Percentiles rank a stretch among this genome's conserved stretches.
Conservation (phyloP, 2,113 vertebrate species). For the Notothenia rossii region DNA sequence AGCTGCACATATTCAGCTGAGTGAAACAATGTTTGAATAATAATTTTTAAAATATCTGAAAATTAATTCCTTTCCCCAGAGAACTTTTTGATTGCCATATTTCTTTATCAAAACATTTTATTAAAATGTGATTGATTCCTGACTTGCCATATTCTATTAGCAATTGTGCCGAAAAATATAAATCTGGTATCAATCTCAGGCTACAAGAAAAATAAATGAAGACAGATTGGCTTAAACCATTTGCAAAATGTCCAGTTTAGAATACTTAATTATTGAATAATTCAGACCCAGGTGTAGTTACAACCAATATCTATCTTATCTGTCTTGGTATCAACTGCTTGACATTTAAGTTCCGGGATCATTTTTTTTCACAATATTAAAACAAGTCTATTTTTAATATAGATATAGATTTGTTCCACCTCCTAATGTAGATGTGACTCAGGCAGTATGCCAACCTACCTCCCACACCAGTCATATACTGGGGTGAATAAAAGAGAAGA, state of each 20-base stretch:
- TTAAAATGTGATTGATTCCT: too few relatives aligned
- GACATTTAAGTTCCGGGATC: background rate
- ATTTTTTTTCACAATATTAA: constrained; percentile 8
- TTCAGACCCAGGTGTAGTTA: background rate
- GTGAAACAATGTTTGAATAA: background rate
- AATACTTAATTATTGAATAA: background rate
- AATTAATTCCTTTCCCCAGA: background rate
- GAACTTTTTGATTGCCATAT: too few relatives aligned
- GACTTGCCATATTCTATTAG: too few relatives aligned
- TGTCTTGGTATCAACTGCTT: background rate
- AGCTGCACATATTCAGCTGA: constrained; percentile 1
- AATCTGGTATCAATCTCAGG: too few relatives aligned
- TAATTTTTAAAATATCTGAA: background rate
- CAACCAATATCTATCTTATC: background rate
- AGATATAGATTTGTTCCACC: background rate
- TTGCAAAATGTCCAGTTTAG: background rate
- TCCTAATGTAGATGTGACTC: constrained; percentile 33
- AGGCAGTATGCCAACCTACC: constrained; percentile 26
- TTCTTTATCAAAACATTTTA: too few relatives aligned
- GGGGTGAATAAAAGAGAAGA: constrained; percentile 20
- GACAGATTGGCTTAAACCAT: background rate
- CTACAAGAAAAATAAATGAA: too few relatives aligned
- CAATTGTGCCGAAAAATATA: too few relatives aligned
- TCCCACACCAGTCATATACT: constrained; percentile 33
- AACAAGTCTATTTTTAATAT: background rate